Evolutionary conservation across 1,140 invertebrate species (phyloP), one percentile per base, ranked within the genome.

Genomic region (Drosophila nannoptera): DNA sequence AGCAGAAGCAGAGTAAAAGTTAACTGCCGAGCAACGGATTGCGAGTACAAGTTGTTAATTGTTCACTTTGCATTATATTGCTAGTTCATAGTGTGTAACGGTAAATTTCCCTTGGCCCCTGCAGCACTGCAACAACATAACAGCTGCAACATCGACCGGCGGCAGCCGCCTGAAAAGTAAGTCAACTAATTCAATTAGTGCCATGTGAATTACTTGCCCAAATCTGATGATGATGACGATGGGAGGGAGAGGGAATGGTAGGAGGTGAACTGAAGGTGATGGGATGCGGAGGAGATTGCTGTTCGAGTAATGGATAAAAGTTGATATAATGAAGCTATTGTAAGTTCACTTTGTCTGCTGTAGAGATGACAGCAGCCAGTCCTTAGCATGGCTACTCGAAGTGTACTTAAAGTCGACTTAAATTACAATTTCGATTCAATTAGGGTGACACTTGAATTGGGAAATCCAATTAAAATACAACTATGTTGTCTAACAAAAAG

Each of bases 161-260:
- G 52, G 46, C 8, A 63, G 46, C 77, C 50, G 64, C 54, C 60
- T 77, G 60, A 77, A 77, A 82, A 78, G 80, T 78, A 78, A 83
- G 78, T 73, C 77, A 75, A 82, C 78, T 82, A 82, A 82, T 82
- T 82, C 61, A 82, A 82, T 82, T 82, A 82, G 78, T 82, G 78
- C 72, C 80, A 73, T 82, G 75, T 78, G 78, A 82, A 82, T 82
- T 82, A 73, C 80, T 71, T 68, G 77, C 68, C 68, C 46, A 78
- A 83, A 83, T 76, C 58, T 55, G 22, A 29, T 45, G 58, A 46
- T 35, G 59, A 50, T 46, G 33, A 16, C 42, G 60, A 68, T 45
- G 12, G 32, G 22, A 11, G 2, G 12, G 6, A 3, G 16, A 8
- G 36, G 29, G 22, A 8, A 4, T 36, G 5, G 8, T 1, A 0